Evolutionary conservation across 2,797 vertebrate species (phyloP).

Genomic region (Sebastes taczanowskii): DNA sequence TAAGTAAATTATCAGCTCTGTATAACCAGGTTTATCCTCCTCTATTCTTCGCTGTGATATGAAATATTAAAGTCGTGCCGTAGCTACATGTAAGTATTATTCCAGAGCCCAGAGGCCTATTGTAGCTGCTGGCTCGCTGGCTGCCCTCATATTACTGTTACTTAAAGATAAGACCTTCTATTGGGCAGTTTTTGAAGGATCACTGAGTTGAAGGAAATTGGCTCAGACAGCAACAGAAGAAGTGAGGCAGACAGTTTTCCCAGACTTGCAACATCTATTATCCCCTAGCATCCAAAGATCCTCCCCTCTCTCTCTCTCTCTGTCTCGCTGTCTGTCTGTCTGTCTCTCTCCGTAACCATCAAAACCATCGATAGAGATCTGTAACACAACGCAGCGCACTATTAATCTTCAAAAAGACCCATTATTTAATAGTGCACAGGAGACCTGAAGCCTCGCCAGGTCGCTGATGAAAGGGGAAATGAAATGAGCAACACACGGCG

Average conservation of each 20-base stretch:
- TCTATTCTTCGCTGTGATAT: conserved; percentile 20
- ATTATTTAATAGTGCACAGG: conserved; percentile 70
- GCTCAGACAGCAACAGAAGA: conserved; percentile 38
- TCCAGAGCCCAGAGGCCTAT: conserved; percentile 2
- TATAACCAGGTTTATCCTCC: not conserved
- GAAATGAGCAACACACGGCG: conserved; percentile 60
- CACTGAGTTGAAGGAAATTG: conserved; percentile 52
- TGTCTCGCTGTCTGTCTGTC: conserved; percentile 8
- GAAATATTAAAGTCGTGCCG: conserved; percentile 47
- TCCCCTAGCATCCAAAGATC: conserved; percentile 31
- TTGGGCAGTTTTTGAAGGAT: conserved; percentile 50
- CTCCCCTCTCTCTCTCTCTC: conserved; percentile 20
- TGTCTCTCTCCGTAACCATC: conserved; percentile 16
- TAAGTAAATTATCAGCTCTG: not conserved
- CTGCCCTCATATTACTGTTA: conserved; percentile 45
- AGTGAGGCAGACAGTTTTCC: conserved; percentile 24
- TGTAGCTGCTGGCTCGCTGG: conserved; percentile 12
- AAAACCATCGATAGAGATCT: conserved; percentile 48
- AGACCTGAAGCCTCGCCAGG: conserved; percentile 56
- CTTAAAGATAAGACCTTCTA: conserved; percentile 34
- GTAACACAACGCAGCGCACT: conserved; percentile 47
- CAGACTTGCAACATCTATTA: conserved; percentile 46
- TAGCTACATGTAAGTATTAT: conserved; percentile 22
- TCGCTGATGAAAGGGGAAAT: conserved; percentile 69
- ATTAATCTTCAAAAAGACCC: conserved; percentile 77